Percentiles rank a stretch among this genome's conserved stretches.
phyloP scores from a whole-genome alignment of 2,888 invertebrate genomes.

The Watsonalla cultraria region DNA sequence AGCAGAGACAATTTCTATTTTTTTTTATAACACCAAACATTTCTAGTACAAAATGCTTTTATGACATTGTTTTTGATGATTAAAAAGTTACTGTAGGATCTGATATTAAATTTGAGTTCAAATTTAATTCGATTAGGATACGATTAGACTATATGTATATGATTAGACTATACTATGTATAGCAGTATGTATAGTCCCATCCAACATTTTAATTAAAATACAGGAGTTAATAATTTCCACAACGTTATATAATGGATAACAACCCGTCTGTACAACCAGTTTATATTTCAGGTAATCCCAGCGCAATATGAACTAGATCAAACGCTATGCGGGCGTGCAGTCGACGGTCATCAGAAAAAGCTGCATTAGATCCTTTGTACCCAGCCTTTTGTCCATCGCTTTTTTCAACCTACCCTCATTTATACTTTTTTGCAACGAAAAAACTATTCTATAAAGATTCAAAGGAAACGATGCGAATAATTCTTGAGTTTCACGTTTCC shows the following conservation, averaged over 20 bases:
- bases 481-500: slow-evolving; percentile 75
- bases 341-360: slow-evolving; percentile 57
- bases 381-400: slow-evolving; percentile 65
- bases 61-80: too few species aligned
- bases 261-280: slow-evolving; percentile 5
- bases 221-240: too few species aligned
- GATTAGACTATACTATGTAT: too few species aligned
- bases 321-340: slow-evolving; percentile 29
- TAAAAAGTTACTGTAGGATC: too few species aligned
- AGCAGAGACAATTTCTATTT: too few species aligned
- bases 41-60: too few species aligned
- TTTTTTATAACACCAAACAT: too few species aligned
- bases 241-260: not conserved
- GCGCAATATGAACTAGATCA: slow-evolving; percentile 32
- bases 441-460: slow-evolving; percentile 71
- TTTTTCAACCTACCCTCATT: slow-evolving; percentile 67
- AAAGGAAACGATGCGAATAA: slow-evolving; percentile 77
- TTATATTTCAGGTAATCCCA: slow-evolving; percentile 27
- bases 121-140: too few species aligned
- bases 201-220: too few species aligned
- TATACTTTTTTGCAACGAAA: slow-evolving; percentile 71
- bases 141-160: too few species aligned
- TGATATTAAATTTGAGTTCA: too few species aligned
- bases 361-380: slow-evolving; percentile 59
- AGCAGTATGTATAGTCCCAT: too few species aligned